These are phyloP conservation scores for Noturus placidus DNA, from an alignment of 2,113 vertebrate genomes.

Conservation along the genomic window DNA sequence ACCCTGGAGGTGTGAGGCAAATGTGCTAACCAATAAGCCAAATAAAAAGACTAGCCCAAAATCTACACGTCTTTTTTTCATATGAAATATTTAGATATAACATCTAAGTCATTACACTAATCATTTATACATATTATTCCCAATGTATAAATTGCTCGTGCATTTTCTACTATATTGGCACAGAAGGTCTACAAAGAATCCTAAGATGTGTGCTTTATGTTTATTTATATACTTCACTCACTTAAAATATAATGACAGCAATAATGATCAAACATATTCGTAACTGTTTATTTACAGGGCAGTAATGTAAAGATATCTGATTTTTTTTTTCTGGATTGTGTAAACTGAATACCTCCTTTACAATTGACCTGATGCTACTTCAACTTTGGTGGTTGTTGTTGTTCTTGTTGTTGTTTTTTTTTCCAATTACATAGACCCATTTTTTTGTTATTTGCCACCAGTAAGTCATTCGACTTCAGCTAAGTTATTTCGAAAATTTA, in stretches of 20 bases:
- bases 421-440: neutral
- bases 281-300: neutral
- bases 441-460: neutral
- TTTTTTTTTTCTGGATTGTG: neutral
- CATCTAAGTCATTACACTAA: neutral
- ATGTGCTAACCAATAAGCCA: too few relatives aligned
- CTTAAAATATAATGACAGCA: neutral
- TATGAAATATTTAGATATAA: neutral
- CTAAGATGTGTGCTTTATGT: neutral
- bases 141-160: too few relatives aligned
- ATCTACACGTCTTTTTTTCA: neutral
- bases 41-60: neutral
- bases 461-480: neutral
- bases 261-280: neutral
- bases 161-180: too few relatives aligned
- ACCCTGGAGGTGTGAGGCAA: too few relatives aligned
- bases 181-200: neutral
- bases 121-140: neutral
- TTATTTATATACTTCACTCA: neutral
- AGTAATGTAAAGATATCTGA: neutral
- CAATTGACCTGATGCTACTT: neutral
- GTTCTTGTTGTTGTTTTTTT: neutral
- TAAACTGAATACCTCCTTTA: neutral
- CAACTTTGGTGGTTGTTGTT: too few relatives aligned
- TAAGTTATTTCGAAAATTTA: neutral